Evolutionary conservation across 2,888 invertebrate genomes (phyloP), one percentile per base, ranked within the genome.

Genomic region (Aleiodes alternator): DNA sequence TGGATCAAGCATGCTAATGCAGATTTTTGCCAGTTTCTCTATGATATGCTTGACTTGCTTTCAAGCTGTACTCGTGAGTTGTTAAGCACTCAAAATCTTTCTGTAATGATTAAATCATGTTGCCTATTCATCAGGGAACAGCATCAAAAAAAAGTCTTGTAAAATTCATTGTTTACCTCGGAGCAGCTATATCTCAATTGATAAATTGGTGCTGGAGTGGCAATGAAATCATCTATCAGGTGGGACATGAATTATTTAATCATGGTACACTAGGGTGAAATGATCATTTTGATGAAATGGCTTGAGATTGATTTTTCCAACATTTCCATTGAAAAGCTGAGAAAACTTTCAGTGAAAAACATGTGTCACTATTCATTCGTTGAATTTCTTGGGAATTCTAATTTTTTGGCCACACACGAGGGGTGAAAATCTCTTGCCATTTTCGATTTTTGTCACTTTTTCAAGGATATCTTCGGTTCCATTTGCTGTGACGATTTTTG

Each of bases 41-140:
- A 85, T 86, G 71, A 86, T 88, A 79, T 88, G 88, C 75, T 76
- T 88, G 51, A 86, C 86, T 23, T 84, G 87, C 68, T 87, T 87
- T 73, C 87, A 87, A 78, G 84, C 84, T 29, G 78, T 82, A 34
- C 76, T 83, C 75, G 84, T 84, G 66, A 80, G 79, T 78, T 12
- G 14, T 12, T n/a, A 11, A 34, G 55, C 29, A 1, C 3, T 57
- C n/a, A 43, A 38, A 43, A 14, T 53, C 4, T 14, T 4, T n/a
- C 9, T 14, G 11, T 48, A 50, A 14, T 23, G 29, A 59, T 55
- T 14, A 4, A 29, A 38, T 31, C 9, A 11, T 57, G 29, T 38
- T 66, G 23, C 43, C 48, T 3, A 56, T 43, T 23, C 29, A 57
- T 34, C 70, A 86, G 86, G 83, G 84, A 66, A 77, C 77, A 34